phyloP scores from a whole-genome alignment of 2,888 invertebrate genomes.

The Anarsia innoxiella region DNA sequence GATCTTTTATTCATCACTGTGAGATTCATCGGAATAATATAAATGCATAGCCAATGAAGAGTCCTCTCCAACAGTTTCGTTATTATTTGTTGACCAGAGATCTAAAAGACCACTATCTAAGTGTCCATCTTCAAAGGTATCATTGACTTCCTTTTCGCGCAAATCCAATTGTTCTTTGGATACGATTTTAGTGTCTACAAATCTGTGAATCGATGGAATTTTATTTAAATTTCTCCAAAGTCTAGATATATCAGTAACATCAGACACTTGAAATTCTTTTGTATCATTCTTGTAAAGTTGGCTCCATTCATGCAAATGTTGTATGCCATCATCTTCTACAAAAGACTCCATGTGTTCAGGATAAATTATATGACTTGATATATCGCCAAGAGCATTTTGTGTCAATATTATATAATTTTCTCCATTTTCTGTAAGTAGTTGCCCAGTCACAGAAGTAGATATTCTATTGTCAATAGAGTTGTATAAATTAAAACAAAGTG shows the following conservation, averaged over 20 bases:
- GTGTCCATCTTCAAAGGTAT: constrained; percentile 44
- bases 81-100: constrained; percentile 35
- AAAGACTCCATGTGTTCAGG: constrained; percentile 44
- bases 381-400: constrained; percentile 60
- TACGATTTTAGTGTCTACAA: constrained; percentile 28
- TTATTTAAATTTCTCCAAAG: constrained; percentile 42
- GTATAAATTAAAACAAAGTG: constrained; percentile 44
- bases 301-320: constrained; percentile 48
- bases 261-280: constrained; percentile 40
- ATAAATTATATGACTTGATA: constrained; percentile 46
- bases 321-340: constrained; percentile 42
- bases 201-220: constrained; percentile 37
- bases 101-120: constrained; percentile 50
- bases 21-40: constrained; percentile 14
- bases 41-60: constrained; percentile 13
- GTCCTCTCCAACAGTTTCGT: constrained; percentile 19
- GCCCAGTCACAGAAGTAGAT: constrained; percentile 44
- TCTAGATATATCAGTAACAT: constrained; percentile 36
- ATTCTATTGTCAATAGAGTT: constrained; percentile 47
- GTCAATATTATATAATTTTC: constrained; percentile 46
- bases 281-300: constrained; percentile 29
- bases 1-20: constrained; percentile 37
- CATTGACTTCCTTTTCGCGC: constrained; percentile 43
- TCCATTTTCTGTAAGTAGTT: constrained; percentile 35
- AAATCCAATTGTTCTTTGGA: constrained; percentile 25